Conservation (phyloP, 2,888 invertebrate species). For the Nowickia ferox region DNA sequence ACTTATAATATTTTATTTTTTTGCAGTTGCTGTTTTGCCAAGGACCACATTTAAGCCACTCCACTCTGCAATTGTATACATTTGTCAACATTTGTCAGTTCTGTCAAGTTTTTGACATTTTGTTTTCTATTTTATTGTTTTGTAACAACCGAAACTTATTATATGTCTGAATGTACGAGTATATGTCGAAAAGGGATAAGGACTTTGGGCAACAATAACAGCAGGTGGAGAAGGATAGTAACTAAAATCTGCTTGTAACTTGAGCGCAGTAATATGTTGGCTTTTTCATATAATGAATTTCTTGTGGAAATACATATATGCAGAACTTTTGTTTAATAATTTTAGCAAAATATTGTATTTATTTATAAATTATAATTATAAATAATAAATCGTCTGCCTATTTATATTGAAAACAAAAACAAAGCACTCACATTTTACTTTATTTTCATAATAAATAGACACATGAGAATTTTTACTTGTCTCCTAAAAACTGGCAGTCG, state of each 20-base stretch:
- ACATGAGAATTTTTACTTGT: too few species aligned
- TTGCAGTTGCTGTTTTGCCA: slow-evolving; percentile 43
- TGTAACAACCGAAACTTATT: slow-evolving; percentile 36
- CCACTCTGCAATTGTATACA: slow-evolving; percentile 71
- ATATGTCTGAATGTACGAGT: not conserved
- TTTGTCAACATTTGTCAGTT: slow-evolving; percentile 82
- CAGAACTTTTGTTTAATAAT: too few species aligned
- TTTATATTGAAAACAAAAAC: too few species aligned
- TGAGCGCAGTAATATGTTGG: not conserved
- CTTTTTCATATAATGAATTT: too few species aligned
- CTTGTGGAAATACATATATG: too few species aligned
- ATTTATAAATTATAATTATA: too few species aligned
- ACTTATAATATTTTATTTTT: not conserved
- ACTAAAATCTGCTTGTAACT: not conserved
- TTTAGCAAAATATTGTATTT: too few species aligned
- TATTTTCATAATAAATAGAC: too few species aligned
- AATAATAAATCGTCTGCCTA: too few species aligned
- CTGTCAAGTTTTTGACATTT: slow-evolving; percentile 78
- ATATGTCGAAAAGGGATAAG: not conserved
- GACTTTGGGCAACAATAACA: slow-evolving; percentile 3
- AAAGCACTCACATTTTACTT: too few species aligned
- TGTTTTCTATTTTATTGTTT: slow-evolving; percentile 40
- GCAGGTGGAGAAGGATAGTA: slow-evolving; percentile 20
- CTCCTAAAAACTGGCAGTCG: too few species aligned
- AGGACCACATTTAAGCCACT: slow-evolving; percentile 67